Evolutionary conservation across 2,113 vertebrate genomes (phyloP).

Genomic region (Lampris megalopsis): DNA sequence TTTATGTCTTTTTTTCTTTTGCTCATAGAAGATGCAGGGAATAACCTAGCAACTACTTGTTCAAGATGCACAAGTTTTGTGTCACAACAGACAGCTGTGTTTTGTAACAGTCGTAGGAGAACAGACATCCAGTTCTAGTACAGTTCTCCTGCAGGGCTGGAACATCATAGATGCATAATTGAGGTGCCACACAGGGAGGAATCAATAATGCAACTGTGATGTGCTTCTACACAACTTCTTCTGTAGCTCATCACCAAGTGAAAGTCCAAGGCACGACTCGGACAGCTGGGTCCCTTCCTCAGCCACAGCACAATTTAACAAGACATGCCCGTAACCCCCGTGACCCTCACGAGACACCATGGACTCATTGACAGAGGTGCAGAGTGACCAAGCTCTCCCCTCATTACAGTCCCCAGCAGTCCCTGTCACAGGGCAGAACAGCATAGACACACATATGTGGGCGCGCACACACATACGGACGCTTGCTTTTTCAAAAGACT

Average conservation of each 20-base stretch:
- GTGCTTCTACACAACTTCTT: slow-evolving; percentile 54
- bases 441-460: background rate
- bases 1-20: too few relatives aligned
- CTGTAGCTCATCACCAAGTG: slow-evolving; percentile 56
- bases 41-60: background rate
- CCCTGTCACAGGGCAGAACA: slow-evolving; percentile 44
- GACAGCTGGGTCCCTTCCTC: slow-evolving; percentile 73
- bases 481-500: background rate
- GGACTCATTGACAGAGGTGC: slow-evolving; percentile 58
- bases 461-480: slow-evolving; percentile 27
- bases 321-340: slow-evolving; percentile 73
- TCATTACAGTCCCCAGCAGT: slow-evolving; percentile 64
- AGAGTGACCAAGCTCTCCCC: slow-evolving; percentile 48
- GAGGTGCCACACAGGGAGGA: slow-evolving; percentile 3
- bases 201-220: slow-evolving; percentile 42
- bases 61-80: background rate
- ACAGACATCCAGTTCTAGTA: background rate
- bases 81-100: background rate
- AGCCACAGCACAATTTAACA: slow-evolving; percentile 74
- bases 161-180: too few relatives aligned
- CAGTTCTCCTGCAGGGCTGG: too few relatives aligned
- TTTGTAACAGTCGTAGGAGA: background rate
- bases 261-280: slow-evolving; percentile 59
- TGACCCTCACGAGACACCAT: slow-evolving; percentile 66
- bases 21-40: background rate